phyloP scores from a whole-genome alignment of 37 sponge, comb jelly and placozoan species.

The Crambe crambe region DNA sequence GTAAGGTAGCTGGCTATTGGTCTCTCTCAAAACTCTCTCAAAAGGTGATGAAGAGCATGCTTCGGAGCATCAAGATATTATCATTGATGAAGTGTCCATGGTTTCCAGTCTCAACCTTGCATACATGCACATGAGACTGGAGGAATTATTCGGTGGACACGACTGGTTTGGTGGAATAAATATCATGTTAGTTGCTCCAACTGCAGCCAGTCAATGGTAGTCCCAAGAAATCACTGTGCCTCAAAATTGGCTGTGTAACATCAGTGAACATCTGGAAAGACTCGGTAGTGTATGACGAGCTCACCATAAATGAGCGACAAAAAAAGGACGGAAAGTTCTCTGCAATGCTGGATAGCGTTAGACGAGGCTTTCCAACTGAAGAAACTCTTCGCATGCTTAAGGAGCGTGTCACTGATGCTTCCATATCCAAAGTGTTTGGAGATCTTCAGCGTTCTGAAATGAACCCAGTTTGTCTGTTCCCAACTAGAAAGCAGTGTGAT shows the following conservation, averaged over 20 bases:
- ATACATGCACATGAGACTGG: background rate
- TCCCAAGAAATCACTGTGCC: background rate
- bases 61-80: no score
- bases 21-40: background rate
- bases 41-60: no score
- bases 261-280: conserved; percentile 61
- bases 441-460: no score
- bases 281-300: no score
- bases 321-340: conserved; percentile 29
- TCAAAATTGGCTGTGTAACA: conserved; percentile 37
- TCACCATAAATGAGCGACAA: conserved; percentile 73
- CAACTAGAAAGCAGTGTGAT: no score
- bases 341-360: conserved; percentile 26
- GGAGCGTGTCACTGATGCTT: no score
- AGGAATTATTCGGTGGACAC: background rate
- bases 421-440: background rate
- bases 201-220: conserved; percentile 48
- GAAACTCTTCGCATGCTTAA: no score
- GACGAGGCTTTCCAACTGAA: no score
- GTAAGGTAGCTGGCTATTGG: no score
- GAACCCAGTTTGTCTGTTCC: no score
- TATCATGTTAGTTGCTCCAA: conserved; percentile 52
- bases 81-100: no score
- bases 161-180: background rate
- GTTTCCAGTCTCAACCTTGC: no score